phyloP scores from a whole-genome alignment of 2,888 invertebrate genomes.

The Melanostoma scalare region DNA sequence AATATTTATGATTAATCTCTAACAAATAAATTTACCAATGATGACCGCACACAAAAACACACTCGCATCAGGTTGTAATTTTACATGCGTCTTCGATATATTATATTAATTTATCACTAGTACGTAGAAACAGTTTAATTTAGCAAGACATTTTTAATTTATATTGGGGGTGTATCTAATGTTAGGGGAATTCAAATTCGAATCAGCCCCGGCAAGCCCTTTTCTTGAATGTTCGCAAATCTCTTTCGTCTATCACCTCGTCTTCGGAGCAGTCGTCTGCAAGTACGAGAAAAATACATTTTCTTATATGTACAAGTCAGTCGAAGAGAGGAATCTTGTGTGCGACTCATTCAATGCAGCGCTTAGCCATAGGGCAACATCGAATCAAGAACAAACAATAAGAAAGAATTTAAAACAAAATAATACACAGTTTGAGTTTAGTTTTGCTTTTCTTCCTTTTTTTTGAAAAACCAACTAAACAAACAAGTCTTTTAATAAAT shows the following conservation, averaged over 20 bases:
- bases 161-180: slow-evolving; percentile 21
- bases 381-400: slow-evolving; percentile 34
- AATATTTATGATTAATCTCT: slow-evolving; percentile 35
- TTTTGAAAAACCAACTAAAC: slow-evolving; percentile 5
- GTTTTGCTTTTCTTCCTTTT: background rate
- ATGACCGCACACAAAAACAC: slow-evolving; percentile 22
- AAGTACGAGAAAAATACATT: slow-evolving; percentile 59
- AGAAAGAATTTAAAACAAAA: slow-evolving; percentile 20
- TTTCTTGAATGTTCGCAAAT: slow-evolving; percentile 69
- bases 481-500: slow-evolving; percentile 5
- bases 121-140: slow-evolving; percentile 55
- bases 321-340: slow-evolving; percentile 2
- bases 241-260: slow-evolving; percentile 54
- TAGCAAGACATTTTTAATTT: slow-evolving; percentile 41
- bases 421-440: slow-evolving; percentile 17
- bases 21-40: slow-evolving; percentile 54
- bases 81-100: slow-evolving; percentile 21
- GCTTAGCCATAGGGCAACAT: slow-evolving; percentile 44
- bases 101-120: slow-evolving; percentile 62
- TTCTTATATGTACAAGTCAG: slow-evolving; percentile 11
- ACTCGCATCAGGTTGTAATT: slow-evolving; percentile 8
- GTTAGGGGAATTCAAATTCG: slow-evolving; percentile 36
- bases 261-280: slow-evolving; percentile 62
- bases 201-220: slow-evolving; percentile 68
- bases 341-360: slow-evolving; percentile 47